phyloP scores from a whole-genome alignment of 2,113 vertebrate species.

The Corydoras sp. region DNA sequence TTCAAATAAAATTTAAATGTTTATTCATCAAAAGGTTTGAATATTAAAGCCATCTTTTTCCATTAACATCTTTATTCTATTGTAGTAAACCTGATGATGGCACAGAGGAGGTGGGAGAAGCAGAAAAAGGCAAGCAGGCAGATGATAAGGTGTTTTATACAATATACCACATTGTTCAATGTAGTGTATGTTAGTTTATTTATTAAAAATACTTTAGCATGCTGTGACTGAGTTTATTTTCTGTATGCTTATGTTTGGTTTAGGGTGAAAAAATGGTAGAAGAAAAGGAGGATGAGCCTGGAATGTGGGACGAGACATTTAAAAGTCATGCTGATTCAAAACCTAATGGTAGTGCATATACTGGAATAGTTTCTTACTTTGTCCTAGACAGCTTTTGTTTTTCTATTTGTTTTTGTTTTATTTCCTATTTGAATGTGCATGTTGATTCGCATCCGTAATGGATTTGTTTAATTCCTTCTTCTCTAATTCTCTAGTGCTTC shows the following conservation, averaged over 20 bases:
- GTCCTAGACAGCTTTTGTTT: too few relatives aligned
- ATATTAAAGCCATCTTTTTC: too few relatives aligned
- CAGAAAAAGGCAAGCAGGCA: slow-evolving; percentile 54
- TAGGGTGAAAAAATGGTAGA: slow-evolving; percentile 61
- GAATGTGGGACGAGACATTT: slow-evolving; percentile 88
- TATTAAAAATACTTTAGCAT: too few relatives aligned
- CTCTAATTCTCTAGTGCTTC: too few relatives aligned
- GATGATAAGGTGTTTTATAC: slow-evolving; percentile 21
- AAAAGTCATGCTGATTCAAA: slow-evolving; percentile 85
- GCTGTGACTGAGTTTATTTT: background rate
- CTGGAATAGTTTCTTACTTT: background rate
- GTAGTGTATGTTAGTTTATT: too few relatives aligned
- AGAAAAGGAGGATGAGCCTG: slow-evolving; percentile 57
- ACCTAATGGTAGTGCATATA: slow-evolving; percentile 68
- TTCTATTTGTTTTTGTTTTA: too few relatives aligned
- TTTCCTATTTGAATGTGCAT: too few relatives aligned
- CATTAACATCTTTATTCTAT: background rate
- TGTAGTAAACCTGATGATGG: slow-evolving; percentile 58
- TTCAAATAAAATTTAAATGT: too few relatives aligned
- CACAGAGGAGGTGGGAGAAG: slow-evolving; percentile 49
- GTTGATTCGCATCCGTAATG: too few relatives aligned
- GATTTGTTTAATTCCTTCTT: too few relatives aligned
- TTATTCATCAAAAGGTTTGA: too few relatives aligned
- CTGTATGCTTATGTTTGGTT: background rate
- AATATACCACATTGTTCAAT: too few relatives aligned